phyloP scores from a whole-genome alignment of 2,888 invertebrate species.

The Eupsilia transversa region DNA sequence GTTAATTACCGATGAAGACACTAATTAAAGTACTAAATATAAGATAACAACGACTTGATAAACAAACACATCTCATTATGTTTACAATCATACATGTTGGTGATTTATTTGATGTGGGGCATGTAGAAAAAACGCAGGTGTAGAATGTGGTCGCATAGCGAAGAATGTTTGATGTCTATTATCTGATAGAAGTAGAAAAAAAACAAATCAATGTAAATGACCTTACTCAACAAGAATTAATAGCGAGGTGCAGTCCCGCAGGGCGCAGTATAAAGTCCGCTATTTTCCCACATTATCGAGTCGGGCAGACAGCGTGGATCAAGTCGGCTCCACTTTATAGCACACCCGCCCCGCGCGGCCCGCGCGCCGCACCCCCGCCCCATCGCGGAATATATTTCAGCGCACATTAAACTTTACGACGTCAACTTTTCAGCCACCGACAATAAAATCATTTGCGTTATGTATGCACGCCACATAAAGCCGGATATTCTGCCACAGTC shows the following conservation, averaged over 20 bases:
- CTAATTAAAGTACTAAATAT: constrained; percentile 18
- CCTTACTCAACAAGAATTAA: background rate
- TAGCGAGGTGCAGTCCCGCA: background rate
- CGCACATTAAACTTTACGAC: constrained; percentile 81
- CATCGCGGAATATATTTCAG: constrained; percentile 75
- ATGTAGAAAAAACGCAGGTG: background rate
- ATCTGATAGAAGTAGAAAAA: background rate
- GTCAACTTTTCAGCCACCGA: constrained; percentile 80
- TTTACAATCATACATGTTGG: background rate
- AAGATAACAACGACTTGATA: constrained; percentile 15
- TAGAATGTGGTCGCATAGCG: background rate
- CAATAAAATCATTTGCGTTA: constrained; percentile 79
- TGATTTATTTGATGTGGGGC: background rate
- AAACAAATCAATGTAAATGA: constrained; percentile 5
- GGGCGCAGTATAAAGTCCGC: constrained; percentile 15
- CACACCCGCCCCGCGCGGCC: constrained; percentile 6
- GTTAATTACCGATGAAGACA: constrained; percentile 4
- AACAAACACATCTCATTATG: constrained; percentile 1
- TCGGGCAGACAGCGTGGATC: constrained; percentile 58
- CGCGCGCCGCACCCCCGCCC: constrained; percentile 30
- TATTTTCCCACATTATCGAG: constrained; percentile 47
- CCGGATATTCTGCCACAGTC: constrained; percentile 33
- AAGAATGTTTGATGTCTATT: background rate
- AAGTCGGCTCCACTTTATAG: constrained; percentile 54
- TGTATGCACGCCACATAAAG: constrained; percentile 66